phyloP scores from a whole-genome alignment of 2,113 vertebrate species.

The Crotalus horridus region DNA sequence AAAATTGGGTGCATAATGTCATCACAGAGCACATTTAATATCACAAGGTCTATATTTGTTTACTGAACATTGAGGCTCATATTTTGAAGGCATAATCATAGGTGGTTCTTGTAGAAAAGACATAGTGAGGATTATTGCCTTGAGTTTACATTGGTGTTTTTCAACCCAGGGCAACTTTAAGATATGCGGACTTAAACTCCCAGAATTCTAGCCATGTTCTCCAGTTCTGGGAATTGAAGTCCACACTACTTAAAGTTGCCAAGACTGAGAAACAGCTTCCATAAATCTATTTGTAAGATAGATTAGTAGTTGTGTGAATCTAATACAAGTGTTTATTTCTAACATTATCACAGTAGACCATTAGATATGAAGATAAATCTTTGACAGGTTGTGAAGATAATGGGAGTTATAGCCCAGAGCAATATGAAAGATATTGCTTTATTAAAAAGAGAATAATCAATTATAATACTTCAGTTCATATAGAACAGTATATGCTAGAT shows the following conservation, averaged over 20 bases:
- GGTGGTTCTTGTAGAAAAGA: background rate
- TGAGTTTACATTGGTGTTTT: background rate
- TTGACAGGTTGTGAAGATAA: background rate
- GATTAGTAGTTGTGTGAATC: background rate
- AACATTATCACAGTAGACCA: background rate
- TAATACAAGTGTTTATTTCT: background rate
- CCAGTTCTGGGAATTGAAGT: background rate
- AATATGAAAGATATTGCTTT: too few species aligned
- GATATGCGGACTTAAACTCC: background rate
- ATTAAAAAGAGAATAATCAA: too few species aligned
- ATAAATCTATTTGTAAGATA: background rate
- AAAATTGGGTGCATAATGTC: background rate
- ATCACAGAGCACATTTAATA: background rate
- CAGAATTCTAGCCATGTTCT: too few species aligned
- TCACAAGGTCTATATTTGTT: background rate
- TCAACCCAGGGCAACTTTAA: background rate
- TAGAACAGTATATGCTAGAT: background rate
- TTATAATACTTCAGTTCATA: background rate
- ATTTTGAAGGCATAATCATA: background rate
- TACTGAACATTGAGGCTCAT: background rate
- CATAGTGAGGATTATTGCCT: background rate
- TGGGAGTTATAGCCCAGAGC: too few species aligned
- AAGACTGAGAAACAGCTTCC: background rate
- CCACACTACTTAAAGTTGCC: background rate
- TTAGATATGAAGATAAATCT: background rate